Base-by-base conservation (phyloP, 2,888 invertebrate genomes). In the Altica lythri region DNA sequence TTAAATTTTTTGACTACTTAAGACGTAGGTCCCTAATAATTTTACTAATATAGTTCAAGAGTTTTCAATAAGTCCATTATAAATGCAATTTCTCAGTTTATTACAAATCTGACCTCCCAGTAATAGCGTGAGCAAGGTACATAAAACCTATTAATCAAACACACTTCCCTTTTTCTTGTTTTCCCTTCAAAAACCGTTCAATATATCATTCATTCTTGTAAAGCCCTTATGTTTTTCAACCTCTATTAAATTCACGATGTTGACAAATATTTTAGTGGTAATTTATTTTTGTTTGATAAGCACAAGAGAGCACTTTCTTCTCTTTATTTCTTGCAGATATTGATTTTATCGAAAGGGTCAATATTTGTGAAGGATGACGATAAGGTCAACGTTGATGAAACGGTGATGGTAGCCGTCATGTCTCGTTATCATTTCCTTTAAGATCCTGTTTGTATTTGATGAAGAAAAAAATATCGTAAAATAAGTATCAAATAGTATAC, bases 211-310 rank as follows among this genome's bases (percentile, higher is more conserved):
- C 6, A 3, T 14, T 34, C 34, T 14, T 14, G 16, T 16, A 34
- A 16, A 16, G n/a, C 16, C 13, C 2, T 8, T 1, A 16, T 16
- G 34, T 14, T 42, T 45, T 38, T 38, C 13, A 16, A 22, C 14
- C 16, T 45, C 43, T 48, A 44, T 54, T 46, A 44, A 48, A 42
- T 48, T 54, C 17, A 35, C 29, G 37, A 19, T 43, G 37, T 48
- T 48, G 35, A 42, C 53, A 54, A 48, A 54, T 48, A 48, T 48
- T 44, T 54, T 44, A 25, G 37, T 34, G 53, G 18, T 35, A 48
- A 38, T 42, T 48, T 54, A 53, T 43, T 38, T 48, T 37, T 30
- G 35, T 29, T 9, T 32, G 22, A 35, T 32, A 37, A 48, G 38
- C 53, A 48, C 30, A 40, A 13, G 38, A 54, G 25, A 45, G 34